Evolutionary conservation across 2,888 invertebrate genomes (phyloP), one percentile per base, ranked within the genome.

Genomic region (Stenodera caucasica): DNA sequence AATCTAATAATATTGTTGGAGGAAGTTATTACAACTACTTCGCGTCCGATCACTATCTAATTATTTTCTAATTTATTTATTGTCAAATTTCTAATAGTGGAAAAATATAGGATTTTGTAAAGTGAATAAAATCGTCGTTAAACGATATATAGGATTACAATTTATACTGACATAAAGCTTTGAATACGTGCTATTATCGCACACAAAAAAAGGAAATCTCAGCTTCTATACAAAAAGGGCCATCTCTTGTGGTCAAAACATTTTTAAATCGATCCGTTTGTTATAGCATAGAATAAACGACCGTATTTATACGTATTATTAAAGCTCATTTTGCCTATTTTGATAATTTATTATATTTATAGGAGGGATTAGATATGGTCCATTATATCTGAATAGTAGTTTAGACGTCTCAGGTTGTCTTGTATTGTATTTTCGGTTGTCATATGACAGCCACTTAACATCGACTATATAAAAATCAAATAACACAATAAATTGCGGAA

Each of bases 201-300:
- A 6, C 35, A 35, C 15, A 37, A 14, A 73, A 35, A n/a, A 35
- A 35, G 14, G 14, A 75, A 78, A 78, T 78, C 76, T 74, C 66
- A 68, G 71, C 72, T 70, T 66, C 66, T 66, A 59, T 66, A 63
- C 68, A 65, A 53, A 77, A 75, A 75, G 71, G 74, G 66, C 64
- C 72, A 75, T 73, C 72, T 76, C 75, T 75, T 70, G 76, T 68
- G 80, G 78, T 79, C 79, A 78, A 78, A 79, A 79, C 77, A 78
- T 76, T 75, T 74, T 78, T 77, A 79, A 79, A 79, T 77, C 78
- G 79, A 78, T 79, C 76, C 69, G 54, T 53, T 37, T 57, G 60
- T 18, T 57, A 49, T 53, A 55, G 23, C 51, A 60, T 53, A 60
- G 66, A 61, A 72, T 60, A 70, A 61, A 70, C 57, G 66, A 53